Conservation (phyloP, 2,888 invertebrate species). For the Stegophylla sp. region DNA sequence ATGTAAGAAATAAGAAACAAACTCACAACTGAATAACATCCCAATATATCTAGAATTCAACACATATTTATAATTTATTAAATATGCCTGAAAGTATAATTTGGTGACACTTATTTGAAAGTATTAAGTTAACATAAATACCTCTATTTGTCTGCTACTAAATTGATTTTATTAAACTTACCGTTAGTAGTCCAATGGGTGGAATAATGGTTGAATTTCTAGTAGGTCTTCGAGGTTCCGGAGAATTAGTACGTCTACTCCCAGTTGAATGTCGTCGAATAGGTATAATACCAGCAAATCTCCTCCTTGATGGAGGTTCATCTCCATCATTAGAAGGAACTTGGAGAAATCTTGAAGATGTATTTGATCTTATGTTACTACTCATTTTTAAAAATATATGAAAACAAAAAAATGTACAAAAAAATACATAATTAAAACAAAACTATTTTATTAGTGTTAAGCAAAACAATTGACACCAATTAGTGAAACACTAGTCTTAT, state of each 20-base stretch:
- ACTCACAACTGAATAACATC: no score
- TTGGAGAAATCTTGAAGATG: constrained; percentile 42
- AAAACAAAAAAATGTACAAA: constrained; percentile 10
- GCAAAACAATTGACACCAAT: constrained; percentile 18
- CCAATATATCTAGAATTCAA: no score
- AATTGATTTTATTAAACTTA: not conserved
- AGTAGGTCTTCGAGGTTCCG: constrained; percentile 52
- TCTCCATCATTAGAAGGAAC: constrained; percentile 36
- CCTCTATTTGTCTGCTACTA: not conserved
- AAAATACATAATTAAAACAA: constrained; percentile 38
- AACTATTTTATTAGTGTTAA: constrained; percentile 42
- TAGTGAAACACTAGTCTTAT: constrained; percentile 44
- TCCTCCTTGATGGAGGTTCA: constrained; percentile 35
- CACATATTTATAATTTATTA: no score
- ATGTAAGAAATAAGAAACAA: no score
- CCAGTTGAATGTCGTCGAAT: constrained; percentile 51
- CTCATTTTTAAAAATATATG: constrained; percentile 32
- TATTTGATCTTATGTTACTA: constrained; percentile 20
- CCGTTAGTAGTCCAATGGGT: constrained; percentile 51
- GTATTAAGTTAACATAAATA: not conserved
- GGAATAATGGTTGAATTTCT: constrained; percentile 58
- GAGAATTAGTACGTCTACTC: constrained; percentile 39
- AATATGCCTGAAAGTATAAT: no score
- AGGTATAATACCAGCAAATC: constrained; percentile 49
- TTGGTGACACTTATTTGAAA: not conserved